These are phyloP conservation scores for Anguilla pacifica DNA, from an alignment of 2,797 vertebrate species.

Conservation along the genomic window DNA sequence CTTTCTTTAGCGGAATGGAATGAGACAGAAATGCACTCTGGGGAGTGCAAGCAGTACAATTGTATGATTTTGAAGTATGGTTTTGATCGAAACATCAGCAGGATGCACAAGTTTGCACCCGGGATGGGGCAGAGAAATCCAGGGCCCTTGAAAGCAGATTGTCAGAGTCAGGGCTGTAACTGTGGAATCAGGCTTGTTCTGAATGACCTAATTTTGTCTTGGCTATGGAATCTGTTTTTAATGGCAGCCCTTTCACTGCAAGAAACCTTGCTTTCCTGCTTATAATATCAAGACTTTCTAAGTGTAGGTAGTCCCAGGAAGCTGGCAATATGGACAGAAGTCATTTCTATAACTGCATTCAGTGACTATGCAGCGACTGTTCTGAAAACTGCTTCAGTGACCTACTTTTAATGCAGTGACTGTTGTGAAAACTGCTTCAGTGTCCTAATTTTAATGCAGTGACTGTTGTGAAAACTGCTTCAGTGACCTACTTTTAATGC, in stretches of 20 bases:
- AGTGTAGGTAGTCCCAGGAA: background rate
- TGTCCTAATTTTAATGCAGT: background rate
- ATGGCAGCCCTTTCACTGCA: background rate
- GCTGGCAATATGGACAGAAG: background rate
- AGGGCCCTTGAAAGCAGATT: background rate
- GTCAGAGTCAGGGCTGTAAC: background rate
- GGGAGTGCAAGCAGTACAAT: background rate
- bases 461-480: background rate
- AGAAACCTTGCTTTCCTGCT: background rate
- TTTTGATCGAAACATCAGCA: background rate
- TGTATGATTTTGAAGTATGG: background rate
- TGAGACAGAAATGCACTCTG: background rate
- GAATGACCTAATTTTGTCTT: slow-evolving; percentile 20
- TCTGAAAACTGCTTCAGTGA: background rate
- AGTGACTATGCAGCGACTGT: background rate
- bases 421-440: background rate
- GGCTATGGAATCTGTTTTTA: background rate
- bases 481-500: background rate
- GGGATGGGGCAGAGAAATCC: background rate
- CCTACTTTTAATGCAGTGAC: background rate
- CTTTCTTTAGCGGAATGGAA: background rate
- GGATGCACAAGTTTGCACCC: background rate
- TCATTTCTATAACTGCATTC: background rate
- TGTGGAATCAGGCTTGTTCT: slow-evolving; percentile 10
- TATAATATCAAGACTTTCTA: background rate